Base-by-base conservation (phyloP, 2,888 invertebrate species). In the Pachydiplax longipennis region DNA sequence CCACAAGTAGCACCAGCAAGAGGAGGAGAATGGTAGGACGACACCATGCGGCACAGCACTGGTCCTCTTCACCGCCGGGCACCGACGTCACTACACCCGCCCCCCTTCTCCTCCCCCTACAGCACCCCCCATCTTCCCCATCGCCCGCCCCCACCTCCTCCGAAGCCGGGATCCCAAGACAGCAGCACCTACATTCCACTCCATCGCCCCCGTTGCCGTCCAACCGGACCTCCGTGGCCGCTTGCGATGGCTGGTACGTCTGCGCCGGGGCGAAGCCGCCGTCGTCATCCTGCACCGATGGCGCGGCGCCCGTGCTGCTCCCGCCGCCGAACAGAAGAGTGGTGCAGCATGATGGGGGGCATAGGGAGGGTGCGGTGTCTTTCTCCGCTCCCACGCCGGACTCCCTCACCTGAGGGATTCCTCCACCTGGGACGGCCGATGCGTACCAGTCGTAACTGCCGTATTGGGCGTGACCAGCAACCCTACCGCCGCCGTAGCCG, bases 11-110 rank as follows among this genome's bases (percentile, higher is more conserved):
- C 90, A 95, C 95, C 91, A 95, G 94, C 58, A 95, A 94, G 58
- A 95, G 94, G 90, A 95, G 93, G 80, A 95, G 93, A 92, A 95
- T 94, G 0, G 95, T 95, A 5, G 95, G 95, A 92, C 95, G 94
- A 93, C 95, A 95, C 95, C 95, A 95, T 80, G 91, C 91, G 15
- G 87, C 82, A 48, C 81, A 81, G 91, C 90, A 90, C 61, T 65
- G 81, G 35, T 44, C 82, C 82, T 80, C 81, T 53, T 61, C 81
- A 40, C 80, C 58, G 15, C 53, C 90, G n/a, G 90, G 81, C 91
- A 92, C 91, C 90, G 91, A 90, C 92, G 91, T 91, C 91, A 92
- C 40, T 90, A 83, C 73, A 83, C 91, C 91, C 91, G 91, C 91
- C 73, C 91, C 91, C 87, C 87, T 87, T 61, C 87, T n/a, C 87